phyloP scores from a whole-genome alignment of 2,113 vertebrate species.

The Pitta sordida region DNA sequence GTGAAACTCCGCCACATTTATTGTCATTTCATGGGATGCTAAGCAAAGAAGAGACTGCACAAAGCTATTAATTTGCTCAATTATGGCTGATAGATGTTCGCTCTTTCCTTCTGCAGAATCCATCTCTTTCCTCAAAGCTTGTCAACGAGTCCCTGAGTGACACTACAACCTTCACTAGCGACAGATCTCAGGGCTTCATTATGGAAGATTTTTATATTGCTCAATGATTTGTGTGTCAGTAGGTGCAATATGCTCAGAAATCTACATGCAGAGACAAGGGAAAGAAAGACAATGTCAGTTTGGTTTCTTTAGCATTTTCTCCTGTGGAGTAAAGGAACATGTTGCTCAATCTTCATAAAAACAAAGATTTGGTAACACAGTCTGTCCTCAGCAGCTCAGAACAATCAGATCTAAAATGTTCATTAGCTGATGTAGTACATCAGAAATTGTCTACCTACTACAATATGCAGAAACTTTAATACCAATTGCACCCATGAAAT shows the following conservation, averaged over 20 bases:
- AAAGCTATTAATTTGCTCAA: slow-evolving; percentile 56
- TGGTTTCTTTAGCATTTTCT: not conserved
- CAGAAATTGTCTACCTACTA: not conserved
- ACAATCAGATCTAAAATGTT: not conserved
- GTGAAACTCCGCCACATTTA: not conserved
- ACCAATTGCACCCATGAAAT: not conserved
- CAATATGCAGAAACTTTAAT: not conserved
- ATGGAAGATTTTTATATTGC: not conserved
- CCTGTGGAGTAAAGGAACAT: not conserved
- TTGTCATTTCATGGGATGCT: slow-evolving; percentile 20
- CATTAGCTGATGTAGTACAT: not conserved
- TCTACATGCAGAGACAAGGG: not conserved
- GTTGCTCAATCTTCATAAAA: not conserved
- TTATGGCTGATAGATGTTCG: slow-evolving; percentile 51
- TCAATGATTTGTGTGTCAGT: slow-evolving; percentile 2
- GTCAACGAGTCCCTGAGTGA: slow-evolving; percentile 40
- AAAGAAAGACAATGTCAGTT: not conserved
- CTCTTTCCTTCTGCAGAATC: not conserved
- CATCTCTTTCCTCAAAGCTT: slow-evolving; percentile 17
- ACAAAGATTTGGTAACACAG: not conserved
- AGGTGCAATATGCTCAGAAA: not conserved
- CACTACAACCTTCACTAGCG: not conserved
- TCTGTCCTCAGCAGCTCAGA: not conserved
- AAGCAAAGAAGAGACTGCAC: slow-evolving; percentile 15
- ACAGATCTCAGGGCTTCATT: slow-evolving; percentile 12